Evolutionary conservation across 2,888 invertebrate species (phyloP), one percentile per base, ranked within the genome.

Genomic region (Lasioglossum villosulum): DNA sequence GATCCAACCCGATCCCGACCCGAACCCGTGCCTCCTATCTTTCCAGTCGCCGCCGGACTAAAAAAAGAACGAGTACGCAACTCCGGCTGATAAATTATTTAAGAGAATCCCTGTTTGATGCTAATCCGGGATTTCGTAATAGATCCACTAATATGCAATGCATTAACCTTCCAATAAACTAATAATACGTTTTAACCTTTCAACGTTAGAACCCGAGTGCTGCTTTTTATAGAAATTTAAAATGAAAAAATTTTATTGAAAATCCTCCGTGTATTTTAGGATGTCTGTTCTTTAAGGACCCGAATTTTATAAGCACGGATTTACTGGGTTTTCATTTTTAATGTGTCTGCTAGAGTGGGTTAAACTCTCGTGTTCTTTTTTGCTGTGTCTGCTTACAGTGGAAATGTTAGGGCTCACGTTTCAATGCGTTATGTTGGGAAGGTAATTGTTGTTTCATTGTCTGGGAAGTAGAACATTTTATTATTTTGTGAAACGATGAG

Each of bases 11-110:
- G 37, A 19, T 19, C 19, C 63, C 30, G 27, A 30, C 59, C 1
- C 59, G 30, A 59, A 48, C 16, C 12, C 30, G 42, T 30, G 27
- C 42, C 12, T 73, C 37, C 56, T 56, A 63, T 39, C 71, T 10
- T 0, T 10, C 14, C n/a, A n/a, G 4, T 23, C n/a, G 45, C 45
- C 14, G 6, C 10, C 12, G 34, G 19, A 30, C 30, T 12, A n/a
- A 74, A 30, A 30, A 71, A 75, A 39, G 27, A 30, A 45, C 23
- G 56, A 70, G 74, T 48, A 16, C 34, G 39, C 1, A 19, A 37
- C 74, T 30, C 23, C n/a, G 52, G 19, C 66, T 34, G 70, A 37
- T 37, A 59, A 59, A 70, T 80, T 70, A 80, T 80, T 74, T 45
- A 66, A 75, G 59, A 30, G 52, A 52, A 52, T 39, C 37, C 75